phyloP scores from a whole-genome alignment of 2,797 vertebrate species.

The Enteromius paludinosus region DNA sequence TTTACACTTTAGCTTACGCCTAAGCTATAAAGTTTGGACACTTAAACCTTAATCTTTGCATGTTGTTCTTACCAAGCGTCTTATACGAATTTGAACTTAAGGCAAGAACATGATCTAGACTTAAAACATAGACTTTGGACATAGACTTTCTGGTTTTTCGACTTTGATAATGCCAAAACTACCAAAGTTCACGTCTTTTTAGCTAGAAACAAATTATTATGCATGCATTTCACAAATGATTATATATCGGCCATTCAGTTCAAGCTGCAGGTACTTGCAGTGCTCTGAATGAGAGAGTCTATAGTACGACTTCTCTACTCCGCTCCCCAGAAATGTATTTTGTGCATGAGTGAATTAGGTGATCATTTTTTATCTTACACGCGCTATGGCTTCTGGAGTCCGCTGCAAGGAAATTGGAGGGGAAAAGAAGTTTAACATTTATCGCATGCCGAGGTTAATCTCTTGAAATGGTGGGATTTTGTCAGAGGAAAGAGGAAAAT shows the following conservation, averaged over 20 bases:
- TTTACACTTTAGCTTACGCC: not conserved
- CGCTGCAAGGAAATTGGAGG: slow-evolving; percentile 83
- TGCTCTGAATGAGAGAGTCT: slow-evolving; percentile 27
- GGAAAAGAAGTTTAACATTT: slow-evolving; percentile 84
- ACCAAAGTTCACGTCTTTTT: slow-evolving; percentile 19
- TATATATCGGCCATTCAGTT: slow-evolving; percentile 38
- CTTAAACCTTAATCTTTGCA: not conserved
- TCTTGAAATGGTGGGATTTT: slow-evolving; percentile 87
- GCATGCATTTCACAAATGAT: slow-evolving; percentile 34
- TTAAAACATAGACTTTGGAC: not conserved
- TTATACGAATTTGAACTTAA: not conserved
- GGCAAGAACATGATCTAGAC: not conserved
- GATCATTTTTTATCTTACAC: slow-evolving; percentile 86
- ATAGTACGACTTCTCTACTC: slow-evolving; percentile 51
- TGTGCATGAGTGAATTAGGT: slow-evolving; percentile 88
- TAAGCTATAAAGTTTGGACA: not conserved
- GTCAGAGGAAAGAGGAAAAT: slow-evolving; percentile 81
- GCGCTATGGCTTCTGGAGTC: slow-evolving; percentile 81
- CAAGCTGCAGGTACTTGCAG: slow-evolving; percentile 42
- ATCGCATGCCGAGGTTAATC: slow-evolving; percentile 86
- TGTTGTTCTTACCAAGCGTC: not conserved
- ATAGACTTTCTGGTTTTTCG: not conserved
- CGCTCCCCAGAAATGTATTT: slow-evolving; percentile 81
- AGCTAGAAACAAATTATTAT: slow-evolving; percentile 39
- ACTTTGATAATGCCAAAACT: slow-evolving; percentile 1